Conservation (phyloP, 2,888 invertebrate species). For the Nomada hirtipes region DNA sequence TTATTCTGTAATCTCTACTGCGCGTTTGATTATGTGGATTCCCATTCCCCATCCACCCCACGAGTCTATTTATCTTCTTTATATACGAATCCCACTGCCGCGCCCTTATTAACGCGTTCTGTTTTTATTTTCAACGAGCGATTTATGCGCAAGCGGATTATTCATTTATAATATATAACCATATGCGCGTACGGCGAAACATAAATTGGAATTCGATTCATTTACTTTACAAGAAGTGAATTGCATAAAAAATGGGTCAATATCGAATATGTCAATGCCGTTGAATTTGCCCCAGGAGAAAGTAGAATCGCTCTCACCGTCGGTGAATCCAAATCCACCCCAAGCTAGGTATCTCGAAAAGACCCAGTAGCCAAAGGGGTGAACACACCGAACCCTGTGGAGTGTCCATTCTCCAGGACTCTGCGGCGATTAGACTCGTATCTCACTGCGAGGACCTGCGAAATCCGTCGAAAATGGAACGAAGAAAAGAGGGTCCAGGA, state of each 20-base stretch:
- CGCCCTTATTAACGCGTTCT: too few species aligned
- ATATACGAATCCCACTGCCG: too few species aligned
- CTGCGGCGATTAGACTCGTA: slow-evolving; percentile 32
- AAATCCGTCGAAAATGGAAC: slow-evolving; percentile 30
- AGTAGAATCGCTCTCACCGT: not conserved
- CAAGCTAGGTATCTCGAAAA: not conserved
- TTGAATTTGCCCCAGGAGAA: too few species aligned
- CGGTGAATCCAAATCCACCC: not conserved
- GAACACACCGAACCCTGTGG: not conserved
- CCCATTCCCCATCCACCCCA: not conserved
- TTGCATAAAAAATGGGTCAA: too few species aligned
- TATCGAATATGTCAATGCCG: too few species aligned
- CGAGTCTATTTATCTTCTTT: not conserved
- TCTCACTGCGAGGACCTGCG: slow-evolving; percentile 11
- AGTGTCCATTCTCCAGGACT: not conserved
- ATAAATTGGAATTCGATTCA: too few species aligned
- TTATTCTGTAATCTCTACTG: slow-evolving; percentile 45
- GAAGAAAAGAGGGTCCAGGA: slow-evolving; percentile 24
- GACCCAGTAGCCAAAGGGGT: not conserved
- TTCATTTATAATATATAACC: too few species aligned
- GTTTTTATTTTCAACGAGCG: too few species aligned
- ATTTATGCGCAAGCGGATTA: too few species aligned
- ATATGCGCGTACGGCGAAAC: too few species aligned
- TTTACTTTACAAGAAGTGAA: too few species aligned
- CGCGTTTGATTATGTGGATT: too few species aligned